phyloP scores from a whole-genome alignment of 35 echinoderm and acorn worm species.

The Chiridota heheva region DNA sequence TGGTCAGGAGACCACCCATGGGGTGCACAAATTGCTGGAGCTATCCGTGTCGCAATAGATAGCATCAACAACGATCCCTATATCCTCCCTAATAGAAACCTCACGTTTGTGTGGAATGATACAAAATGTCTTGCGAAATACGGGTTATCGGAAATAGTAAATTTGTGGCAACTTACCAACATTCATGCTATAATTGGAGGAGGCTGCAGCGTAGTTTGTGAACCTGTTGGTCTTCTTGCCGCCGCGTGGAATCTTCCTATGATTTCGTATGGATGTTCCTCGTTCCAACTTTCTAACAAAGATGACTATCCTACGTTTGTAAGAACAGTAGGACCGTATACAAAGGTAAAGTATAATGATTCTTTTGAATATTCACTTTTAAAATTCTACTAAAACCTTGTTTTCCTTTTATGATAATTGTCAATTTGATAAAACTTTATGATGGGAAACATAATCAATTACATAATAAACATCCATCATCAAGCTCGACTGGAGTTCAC shows the following conservation, averaged over 20 bases:
- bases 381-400: too few species aligned
- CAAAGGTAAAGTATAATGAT: slow-evolving; percentile 18
- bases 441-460: too few species aligned
- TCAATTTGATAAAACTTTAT: too few species aligned
- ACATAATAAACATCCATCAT: too few species aligned
- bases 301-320: slow-evolving; percentile 58
- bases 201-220: slow-evolving; percentile 67
- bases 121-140: slow-evolving; percentile 53
- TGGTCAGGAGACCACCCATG: slow-evolving; percentile 54
- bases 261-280: slow-evolving; percentile 67
- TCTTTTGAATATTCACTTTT: too few species aligned
- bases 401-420: too few species aligned
- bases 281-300: slow-evolving; percentile 45
- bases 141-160: slow-evolving; percentile 44
- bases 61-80: slow-evolving; percentile 32
- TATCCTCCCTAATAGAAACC: slow-evolving; percentile 36
- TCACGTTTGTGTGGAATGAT: slow-evolving; percentile 67
- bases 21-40: slow-evolving; percentile 50
- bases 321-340: slow-evolving; percentile 65
- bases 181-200: slow-evolving; percentile 72
- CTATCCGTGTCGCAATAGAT: slow-evolving; percentile 52
- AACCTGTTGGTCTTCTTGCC: slow-evolving; percentile 61
- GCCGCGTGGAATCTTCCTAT: slow-evolving; percentile 68
- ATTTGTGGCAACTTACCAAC: slow-evolving; percentile 20
- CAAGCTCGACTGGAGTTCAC: too few species aligned